Evolutionary conservation across 2,113 vertebrate species (phyloP).

Genomic region (Paradoxurus hermaphroditus): DNA sequence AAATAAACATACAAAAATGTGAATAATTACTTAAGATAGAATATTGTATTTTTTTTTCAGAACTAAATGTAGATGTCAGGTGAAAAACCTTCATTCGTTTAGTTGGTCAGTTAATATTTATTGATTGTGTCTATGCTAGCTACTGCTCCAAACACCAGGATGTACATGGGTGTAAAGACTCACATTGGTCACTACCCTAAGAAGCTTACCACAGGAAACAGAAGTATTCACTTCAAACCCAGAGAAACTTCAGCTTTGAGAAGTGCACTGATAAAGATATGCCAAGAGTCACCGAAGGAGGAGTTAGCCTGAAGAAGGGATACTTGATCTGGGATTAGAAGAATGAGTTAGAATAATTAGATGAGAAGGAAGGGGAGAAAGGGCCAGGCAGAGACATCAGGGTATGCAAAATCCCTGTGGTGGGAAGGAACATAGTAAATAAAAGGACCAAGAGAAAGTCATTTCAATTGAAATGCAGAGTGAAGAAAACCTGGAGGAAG

Average conservation of each 20-base stretch:
- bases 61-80: background rate
- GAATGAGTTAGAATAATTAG: background rate
- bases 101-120: background rate
- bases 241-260: slow-evolving; percentile 49
- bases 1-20: background rate
- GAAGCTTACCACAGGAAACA: background rate
- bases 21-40: background rate
- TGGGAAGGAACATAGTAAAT: background rate
- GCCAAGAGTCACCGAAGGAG: background rate
- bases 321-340: background rate
- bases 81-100: background rate
- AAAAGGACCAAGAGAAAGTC: background rate
- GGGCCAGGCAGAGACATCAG: background rate
- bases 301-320: background rate
- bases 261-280: slow-evolving; percentile 14
- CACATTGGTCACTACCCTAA: background rate
- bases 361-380: background rate
- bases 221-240: slow-evolving; percentile 20
- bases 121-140: background rate
- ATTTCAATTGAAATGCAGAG: background rate
- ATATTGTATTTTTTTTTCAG: background rate
- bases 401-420: background rate
- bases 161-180: background rate
- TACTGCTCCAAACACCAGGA: background rate
- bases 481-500: background rate